Base-by-base conservation (phyloP, 2,113 vertebrate genomes). In the Axis porcinus region DNA sequence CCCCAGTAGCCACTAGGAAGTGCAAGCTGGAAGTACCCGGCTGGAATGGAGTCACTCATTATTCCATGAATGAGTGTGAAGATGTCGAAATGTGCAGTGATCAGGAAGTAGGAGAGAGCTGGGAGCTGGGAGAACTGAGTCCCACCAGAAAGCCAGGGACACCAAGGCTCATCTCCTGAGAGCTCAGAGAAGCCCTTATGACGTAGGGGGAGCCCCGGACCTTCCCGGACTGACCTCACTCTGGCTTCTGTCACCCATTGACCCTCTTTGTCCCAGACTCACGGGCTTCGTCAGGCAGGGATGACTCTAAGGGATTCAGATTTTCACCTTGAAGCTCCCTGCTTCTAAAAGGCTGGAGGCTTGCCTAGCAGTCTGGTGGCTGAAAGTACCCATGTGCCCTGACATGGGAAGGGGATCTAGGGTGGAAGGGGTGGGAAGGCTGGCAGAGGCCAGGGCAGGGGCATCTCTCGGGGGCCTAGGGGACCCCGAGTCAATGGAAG, bases 11-110 rank as follows among this genome's bases (percentile, higher is more conserved):
- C 6, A 5, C 27, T 1, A 43, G 55, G 40, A 60, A 91, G 19
- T 0, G 1, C 81, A 33, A 7, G 23, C 58, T 40, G 47, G 45
- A 16, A 36, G 50, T 54, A 5, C 28, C n/a, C 1, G 3, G 9
- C 1, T 0, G 13, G 50, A 74, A 17, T 25, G 23, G 21, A 30
- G 9, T 28, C 23, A 16, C 8, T 23, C 40, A 15, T n/a, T 36
- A 21, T n/a, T 60, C 43, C 30, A 23, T 3, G 1, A 30, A 15
- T 11, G 4, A 27, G 45, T 47, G 6, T 57, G 89, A 62, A 54
- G 16, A 47, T 4, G 3, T 27, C 58, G 70, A 70, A 30, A 60
- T 0, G 3, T 30, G 36, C 43, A 25, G n/a, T 8, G 13, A 81
- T 40, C 11, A 15, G 30, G 15, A 14, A 10, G 12, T 2, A n/a